Evolutionary conservation across 2,113 vertebrate species (phyloP).

Genomic region (Aramus guarauna): DNA sequence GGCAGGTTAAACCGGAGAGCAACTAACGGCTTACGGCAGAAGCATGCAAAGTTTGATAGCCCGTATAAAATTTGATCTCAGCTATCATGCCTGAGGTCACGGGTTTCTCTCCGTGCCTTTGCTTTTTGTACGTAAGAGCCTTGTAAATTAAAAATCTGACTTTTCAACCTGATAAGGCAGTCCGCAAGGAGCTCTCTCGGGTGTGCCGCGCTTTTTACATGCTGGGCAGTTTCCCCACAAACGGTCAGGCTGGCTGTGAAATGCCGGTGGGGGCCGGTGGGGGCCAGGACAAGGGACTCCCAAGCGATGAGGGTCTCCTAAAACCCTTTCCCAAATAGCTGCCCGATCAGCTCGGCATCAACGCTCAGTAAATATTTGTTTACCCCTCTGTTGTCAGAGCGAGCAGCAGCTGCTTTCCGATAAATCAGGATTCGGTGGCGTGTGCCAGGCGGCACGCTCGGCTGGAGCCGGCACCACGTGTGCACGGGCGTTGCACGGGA

Average conservation of each 20-base stretch:
- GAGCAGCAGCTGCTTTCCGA: not conserved
- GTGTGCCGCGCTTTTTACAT: not conserved
- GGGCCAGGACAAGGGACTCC: not conserved
- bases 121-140: not conserved
- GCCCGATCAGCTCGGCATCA: fast-evolving
- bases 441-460: not conserved
- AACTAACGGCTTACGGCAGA: not conserved
- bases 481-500: fast-evolving
- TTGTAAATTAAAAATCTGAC: not conserved
- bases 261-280: fast-evolving
- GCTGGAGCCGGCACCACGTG: not conserved
- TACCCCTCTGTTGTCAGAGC: not conserved
- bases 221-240: not conserved
- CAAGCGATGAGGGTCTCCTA: fast-evolving
- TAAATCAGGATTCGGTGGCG: not conserved
- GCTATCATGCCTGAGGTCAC: not conserved
- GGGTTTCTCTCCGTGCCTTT: not conserved
- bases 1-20: not conserved
- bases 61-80: not conserved
- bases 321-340: not conserved
- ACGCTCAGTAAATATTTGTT: not conserved
- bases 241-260: not conserved
- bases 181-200: not conserved
- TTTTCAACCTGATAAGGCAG: not conserved
- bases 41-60: not conserved